Base-by-base conservation (phyloP, 2,797 vertebrate genomes). In the Meda fulgida region DNA sequence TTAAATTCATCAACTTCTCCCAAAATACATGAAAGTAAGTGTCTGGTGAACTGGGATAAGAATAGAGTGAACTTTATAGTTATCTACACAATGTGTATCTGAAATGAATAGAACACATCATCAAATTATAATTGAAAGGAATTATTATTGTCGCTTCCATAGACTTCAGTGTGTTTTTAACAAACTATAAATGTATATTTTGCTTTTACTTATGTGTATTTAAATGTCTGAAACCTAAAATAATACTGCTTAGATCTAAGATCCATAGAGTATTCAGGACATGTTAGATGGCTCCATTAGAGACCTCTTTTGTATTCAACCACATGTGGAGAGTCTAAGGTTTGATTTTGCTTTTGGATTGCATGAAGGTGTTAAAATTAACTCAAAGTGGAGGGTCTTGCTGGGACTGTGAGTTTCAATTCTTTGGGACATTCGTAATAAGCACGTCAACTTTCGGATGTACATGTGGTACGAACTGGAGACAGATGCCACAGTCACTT, bases 401-500 rank as follows among this genome's bases (percentile, higher is more conserved):
- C 51, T 76, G 51, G 73, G 51, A 55, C 7, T 23, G 29, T 4
- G 31, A n/a, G 31, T 40, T 60, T n/a, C 34, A 10, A n/a, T 34
- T 48, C 34, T 60, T 58, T 29, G 76, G 16, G 76, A 29, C 36
- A 43, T 19, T 43, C 14, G n/a, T 63, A 63, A 63, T 63, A 78
- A 78, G 36, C n/a, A 43, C 4, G 8, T 60, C 60, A 18, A 16
- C 76, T 43, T 14, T 46, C 70, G 2, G 36, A 43, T 79, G 60
- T 43, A n/a, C 58, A 80, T 51, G 43, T 67, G 60, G 18, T 13
- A 34, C 4, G 19, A 48, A 8, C 38, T n/a, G 43, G 7, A 26
- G 51, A 26, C 36, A 72, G 69, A 81, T 72, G 51, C 38, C 80
- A 43, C 51, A 60, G 36, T 43, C 69, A 46, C 53, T 72, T 51